Evolutionary conservation across 2,113 vertebrate species (phyloP).

Genomic region (Rhinoptilus africanus): DNA sequence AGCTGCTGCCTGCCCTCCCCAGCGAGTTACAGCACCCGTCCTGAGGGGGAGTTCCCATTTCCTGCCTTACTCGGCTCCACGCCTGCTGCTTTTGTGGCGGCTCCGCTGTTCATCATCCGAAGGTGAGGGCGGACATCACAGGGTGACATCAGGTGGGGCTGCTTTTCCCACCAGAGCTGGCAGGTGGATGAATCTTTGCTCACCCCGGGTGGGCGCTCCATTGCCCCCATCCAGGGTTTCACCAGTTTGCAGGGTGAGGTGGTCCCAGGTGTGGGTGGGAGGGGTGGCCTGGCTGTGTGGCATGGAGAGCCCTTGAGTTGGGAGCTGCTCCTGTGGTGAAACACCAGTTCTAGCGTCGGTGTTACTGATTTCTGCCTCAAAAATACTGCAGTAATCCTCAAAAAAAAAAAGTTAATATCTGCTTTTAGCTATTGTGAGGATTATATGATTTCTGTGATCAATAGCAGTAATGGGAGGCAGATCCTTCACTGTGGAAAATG

Average conservation of each 20-base stretch:
- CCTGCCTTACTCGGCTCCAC: accelerated
- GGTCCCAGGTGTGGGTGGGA: no score
- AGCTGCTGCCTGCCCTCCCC: not conserved
- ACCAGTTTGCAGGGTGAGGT: accelerated
- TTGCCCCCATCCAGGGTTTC: accelerated
- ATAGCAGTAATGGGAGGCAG: not conserved
- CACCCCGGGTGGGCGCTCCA: accelerated
- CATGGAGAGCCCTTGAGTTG: not conserved
- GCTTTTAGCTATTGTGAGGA: not conserved
- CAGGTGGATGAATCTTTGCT: not conserved
- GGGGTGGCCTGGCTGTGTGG: accelerated
- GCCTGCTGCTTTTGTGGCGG: accelerated
- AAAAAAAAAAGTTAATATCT: no score
- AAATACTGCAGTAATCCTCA: not conserved
- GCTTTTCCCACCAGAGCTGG: accelerated
- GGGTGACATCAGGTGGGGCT: accelerated
- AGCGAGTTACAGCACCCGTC: no score
- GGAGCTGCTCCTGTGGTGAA: not conserved
- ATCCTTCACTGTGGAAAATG: not conserved
- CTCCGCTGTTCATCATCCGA: not conserved
- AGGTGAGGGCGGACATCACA: accelerated
- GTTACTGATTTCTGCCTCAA: not conserved
- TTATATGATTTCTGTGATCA: not conserved
- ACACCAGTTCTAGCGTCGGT: accelerated
- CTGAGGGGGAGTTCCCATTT: not conserved